Evolutionary conservation across 37 sponge, comb jelly and placozoan species (phyloP), one percentile per base, ranked within the genome.

Genomic region (Geodia barretti): DNA sequence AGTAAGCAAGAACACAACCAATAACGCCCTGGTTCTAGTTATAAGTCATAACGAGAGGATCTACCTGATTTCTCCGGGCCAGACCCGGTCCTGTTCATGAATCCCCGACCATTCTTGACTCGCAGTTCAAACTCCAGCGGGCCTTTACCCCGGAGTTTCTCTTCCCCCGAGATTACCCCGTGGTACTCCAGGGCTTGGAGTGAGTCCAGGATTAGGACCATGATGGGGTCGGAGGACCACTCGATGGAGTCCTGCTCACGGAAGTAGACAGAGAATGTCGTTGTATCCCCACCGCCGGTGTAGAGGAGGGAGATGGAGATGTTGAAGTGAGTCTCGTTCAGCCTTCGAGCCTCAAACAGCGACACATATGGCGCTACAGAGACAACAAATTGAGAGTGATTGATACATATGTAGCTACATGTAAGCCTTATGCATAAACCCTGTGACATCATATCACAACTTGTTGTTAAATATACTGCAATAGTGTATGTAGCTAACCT

Each of bases 211-310:
- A 17, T 14, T 47, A 47, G 11, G 7, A 47, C 54, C 54, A 47
- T 47, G 14, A 47, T 14, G 7, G 54, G 54, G 54, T 7, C 14
- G 11, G 7, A 7, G 14, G 54, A 47, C 54, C 54, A 47, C 54
- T 47, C 11, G 7, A 47, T 17, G 54, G 11, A 17, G 11, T 47
- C 14, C 14, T 47, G 54, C 14, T 47, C 54, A 47, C 54, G 70
- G 39, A 70, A 70, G 19, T 8, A 30, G 39, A 70, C 33, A 7
- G 20, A 17, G 39, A 70, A 70, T 3, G 24, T 24, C 4, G 36
- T 35, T 30, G 30, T 36, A 38, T 70, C 70, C 7, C 70, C 70
- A 34, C 70, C 70, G 8, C 70, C 70, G 20, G 70, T 70, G 70
- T 70, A 70, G 38, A 21, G 20, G 39, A 70, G 31, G 20, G 24